Evolutionary conservation across 2,888 invertebrate species (phyloP).

Genomic region (Hyposoter didymator): DNA sequence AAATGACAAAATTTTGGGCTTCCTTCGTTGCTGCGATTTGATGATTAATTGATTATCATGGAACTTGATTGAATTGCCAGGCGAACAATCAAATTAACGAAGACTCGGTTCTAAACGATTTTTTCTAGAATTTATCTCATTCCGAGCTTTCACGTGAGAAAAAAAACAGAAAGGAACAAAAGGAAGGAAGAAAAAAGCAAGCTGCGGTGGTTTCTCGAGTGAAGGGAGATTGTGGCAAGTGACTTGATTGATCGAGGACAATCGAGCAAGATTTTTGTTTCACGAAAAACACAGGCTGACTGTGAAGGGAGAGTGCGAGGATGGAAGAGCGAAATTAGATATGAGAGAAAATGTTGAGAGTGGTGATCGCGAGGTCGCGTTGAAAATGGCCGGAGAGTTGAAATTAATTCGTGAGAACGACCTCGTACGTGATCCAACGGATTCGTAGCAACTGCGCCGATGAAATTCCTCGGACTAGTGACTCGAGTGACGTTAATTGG

Average conservation of each 20-base stretch:
- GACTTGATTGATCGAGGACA: conserved; percentile 46
- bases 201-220: neutral
- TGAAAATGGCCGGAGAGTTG: neutral
- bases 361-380: neutral
- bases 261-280: conserved; percentile 39
- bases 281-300: conserved; percentile 16
- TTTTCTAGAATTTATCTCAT: neutral
- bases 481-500: neutral
- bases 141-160: neutral
- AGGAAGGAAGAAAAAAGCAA: conserved; percentile 2
- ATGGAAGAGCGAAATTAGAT: conserved; percentile 32
- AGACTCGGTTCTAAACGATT: neutral
- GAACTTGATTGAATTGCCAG: neutral
- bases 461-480: neutral
- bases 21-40: neutral
- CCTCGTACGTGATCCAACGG: neutral
- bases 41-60: neutral
- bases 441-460: neutral
- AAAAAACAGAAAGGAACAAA: neutral
- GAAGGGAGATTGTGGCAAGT: conserved; percentile 34
- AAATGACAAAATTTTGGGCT: neutral
- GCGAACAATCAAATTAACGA: neutral
- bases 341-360: conserved; percentile 12
- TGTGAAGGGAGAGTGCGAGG: neutral
- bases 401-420: neutral